phyloP scores from a whole-genome alignment of 2,113 vertebrate genomes.

The Typhlomys cinereus region DNA sequence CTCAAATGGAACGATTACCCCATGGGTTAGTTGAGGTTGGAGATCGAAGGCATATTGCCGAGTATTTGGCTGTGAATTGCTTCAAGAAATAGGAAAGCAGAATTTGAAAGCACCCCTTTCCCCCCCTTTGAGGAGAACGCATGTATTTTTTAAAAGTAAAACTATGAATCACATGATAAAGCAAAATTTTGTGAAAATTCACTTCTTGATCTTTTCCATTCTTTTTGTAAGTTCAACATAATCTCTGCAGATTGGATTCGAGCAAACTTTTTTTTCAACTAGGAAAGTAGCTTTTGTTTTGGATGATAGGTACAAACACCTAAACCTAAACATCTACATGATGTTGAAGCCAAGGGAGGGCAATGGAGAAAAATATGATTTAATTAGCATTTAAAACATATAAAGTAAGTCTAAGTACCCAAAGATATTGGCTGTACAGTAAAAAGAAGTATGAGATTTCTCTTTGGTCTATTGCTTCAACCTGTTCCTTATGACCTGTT shows the following conservation, averaged over 20 bases:
- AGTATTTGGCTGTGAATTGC: constrained; percentile 75
- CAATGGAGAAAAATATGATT: too few relatives aligned
- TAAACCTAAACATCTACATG: too few relatives aligned
- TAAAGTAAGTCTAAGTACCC: too few relatives aligned
- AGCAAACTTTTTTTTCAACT: constrained; percentile 28
- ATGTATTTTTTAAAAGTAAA: constrained; percentile 56
- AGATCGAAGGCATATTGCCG: constrained; percentile 81
- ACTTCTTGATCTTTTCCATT: constrained; percentile 16
- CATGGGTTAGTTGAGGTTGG: constrained; percentile 81
- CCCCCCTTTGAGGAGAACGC: neutral
- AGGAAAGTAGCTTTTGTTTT: too few relatives aligned
- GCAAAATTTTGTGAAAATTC: neutral
- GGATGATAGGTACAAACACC: too few relatives aligned
- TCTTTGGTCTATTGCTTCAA: too few relatives aligned
- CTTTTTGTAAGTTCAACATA: constrained; percentile 35
- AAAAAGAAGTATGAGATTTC: too few relatives aligned
- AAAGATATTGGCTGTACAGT: too few relatives aligned
- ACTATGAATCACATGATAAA: neutral
- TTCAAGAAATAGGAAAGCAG: constrained; percentile 50
- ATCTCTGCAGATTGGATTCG: neutral
- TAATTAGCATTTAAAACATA: too few relatives aligned
- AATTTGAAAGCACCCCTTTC: constrained; percentile 52
- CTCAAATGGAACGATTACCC: constrained; percentile 80
- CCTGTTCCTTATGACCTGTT: too few relatives aligned
- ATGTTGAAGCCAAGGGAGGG: too few relatives aligned